phyloP scores from a whole-genome alignment of 2,888 invertebrate species.

The Caenorhabditis wallacei region DNA sequence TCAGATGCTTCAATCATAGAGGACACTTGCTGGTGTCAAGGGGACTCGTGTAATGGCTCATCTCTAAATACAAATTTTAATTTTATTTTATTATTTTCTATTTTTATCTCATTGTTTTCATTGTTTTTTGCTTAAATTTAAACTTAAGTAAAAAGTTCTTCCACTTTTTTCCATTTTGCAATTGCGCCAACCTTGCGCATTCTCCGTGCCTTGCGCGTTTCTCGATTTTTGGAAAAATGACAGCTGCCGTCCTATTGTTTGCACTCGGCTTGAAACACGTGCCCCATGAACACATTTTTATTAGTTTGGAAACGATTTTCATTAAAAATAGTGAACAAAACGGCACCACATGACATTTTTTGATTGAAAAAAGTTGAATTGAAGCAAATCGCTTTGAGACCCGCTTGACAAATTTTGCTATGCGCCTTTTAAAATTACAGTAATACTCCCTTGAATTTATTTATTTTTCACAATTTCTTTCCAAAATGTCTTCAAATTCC shows the following conservation, averaged over 20 bases:
- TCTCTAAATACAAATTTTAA: not conserved
- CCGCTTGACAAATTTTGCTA: not conserved
- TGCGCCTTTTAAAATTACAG: slow-evolving; percentile 21
- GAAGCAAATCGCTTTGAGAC: not conserved
- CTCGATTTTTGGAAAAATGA: not conserved
- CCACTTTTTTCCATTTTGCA: not conserved
- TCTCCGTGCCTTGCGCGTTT: slow-evolving; percentile 25
- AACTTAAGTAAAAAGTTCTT: not conserved
- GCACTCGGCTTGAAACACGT: slow-evolving; percentile 1
- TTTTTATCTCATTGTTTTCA: not conserved
- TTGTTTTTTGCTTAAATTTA: not conserved
- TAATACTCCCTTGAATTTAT: not conserved
- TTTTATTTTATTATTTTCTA: slow-evolving; percentile 7
- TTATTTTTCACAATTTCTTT: not conserved
- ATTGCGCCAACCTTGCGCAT: slow-evolving; percentile 13
- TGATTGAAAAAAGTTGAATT: not conserved
- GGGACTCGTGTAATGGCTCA: slow-evolving; percentile 70
- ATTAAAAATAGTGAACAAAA: not conserved
- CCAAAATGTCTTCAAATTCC: slow-evolving; percentile 1
- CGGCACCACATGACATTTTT: not conserved
- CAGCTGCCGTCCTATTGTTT: not conserved
- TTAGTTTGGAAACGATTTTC: slow-evolving; percentile 1
- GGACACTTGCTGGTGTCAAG: slow-evolving; percentile 74
- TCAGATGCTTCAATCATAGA: slow-evolving; percentile 71
- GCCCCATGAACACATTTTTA: not conserved